phyloP scores from a whole-genome alignment of 2,797 vertebrate species.

The Girardinus metallicus region DNA sequence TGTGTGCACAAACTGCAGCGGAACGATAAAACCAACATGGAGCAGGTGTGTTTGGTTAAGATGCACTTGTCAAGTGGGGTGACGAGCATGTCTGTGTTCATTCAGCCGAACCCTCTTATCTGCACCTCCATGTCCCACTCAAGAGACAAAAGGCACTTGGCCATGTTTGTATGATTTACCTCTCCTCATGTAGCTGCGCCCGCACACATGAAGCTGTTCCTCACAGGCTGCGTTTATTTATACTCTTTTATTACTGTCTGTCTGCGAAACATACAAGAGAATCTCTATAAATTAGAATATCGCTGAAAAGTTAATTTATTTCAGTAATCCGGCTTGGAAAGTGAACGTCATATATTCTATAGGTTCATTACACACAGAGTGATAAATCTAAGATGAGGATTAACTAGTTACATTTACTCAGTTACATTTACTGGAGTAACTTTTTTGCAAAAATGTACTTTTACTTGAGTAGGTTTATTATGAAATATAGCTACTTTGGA shows the following conservation, averaged over 20 bases:
- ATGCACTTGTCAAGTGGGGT: slow-evolving; percentile 82
- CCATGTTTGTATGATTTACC: slow-evolving; percentile 79
- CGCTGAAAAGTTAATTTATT: background rate
- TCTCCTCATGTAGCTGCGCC: slow-evolving; percentile 64
- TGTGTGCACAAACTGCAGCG: slow-evolving; percentile 78
- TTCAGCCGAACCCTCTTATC: slow-evolving; percentile 84
- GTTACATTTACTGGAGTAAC: too few species aligned
- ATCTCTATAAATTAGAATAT: background rate
- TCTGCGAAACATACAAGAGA: background rate
- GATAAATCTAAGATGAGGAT: too few species aligned
- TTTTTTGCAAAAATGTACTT: too few species aligned
- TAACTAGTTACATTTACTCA: too few species aligned
- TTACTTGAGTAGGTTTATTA: too few species aligned
- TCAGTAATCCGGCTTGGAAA: background rate
- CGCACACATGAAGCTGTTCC: background rate
- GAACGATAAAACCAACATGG: slow-evolving; percentile 76
- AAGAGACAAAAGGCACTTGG: slow-evolving; percentile 77
- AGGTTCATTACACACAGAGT: background rate
- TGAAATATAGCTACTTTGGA: too few species aligned
- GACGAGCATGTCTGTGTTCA: slow-evolving; percentile 80
- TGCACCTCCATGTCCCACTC: slow-evolving; percentile 77
- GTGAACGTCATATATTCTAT: background rate
- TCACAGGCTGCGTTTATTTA: background rate
- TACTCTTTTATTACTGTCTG: background rate
- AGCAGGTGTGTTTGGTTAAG: slow-evolving; percentile 86